Evolutionary conservation across 2,888 invertebrate species (phyloP).

Genomic region (Rhorus exstirpatorius): DNA sequence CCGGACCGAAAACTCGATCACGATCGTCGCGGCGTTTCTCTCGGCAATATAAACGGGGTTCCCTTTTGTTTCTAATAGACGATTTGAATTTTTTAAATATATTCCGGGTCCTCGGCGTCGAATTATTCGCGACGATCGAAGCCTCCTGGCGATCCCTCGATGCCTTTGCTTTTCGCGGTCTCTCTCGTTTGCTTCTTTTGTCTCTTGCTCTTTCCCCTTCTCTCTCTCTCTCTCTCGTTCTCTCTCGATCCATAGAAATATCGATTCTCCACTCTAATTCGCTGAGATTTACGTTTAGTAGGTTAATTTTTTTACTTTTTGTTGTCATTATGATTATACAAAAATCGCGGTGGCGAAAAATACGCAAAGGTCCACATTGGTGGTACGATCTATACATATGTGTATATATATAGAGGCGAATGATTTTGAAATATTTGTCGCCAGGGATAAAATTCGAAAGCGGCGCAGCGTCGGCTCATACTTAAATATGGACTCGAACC

Average conservation of each 20-base stretch:
- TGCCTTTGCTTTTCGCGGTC: constrained; percentile 40
- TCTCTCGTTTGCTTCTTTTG: constrained; percentile 40
- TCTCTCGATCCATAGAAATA: constrained; percentile 33
- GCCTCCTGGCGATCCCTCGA: constrained; percentile 28
- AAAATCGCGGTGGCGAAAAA: constrained; percentile 55
- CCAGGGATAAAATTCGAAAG: constrained; percentile 84
- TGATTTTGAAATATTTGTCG: constrained; percentile 85
- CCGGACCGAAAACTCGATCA: constrained; percentile 38
- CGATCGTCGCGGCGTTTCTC: constrained; percentile 43
- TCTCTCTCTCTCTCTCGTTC: constrained; percentile 44
- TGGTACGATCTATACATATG: constrained; percentile 50
- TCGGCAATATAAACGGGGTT: constrained; percentile 33
- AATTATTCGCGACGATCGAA: constrained; percentile 38
- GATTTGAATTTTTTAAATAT: constrained; percentile 83
- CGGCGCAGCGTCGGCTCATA: constrained; percentile 81
- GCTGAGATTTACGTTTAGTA: constrained; percentile 35
- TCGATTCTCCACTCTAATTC: constrained; percentile 71
- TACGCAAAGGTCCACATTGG: constrained; percentile 23
- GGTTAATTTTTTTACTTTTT: constrained; percentile 34
- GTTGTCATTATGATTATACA: constrained; percentile 42
- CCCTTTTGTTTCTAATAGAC: constrained; percentile 80
- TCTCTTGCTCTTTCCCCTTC: too few species aligned
- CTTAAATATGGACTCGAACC: constrained; percentile 83
- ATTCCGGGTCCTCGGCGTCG: constrained; percentile 72
- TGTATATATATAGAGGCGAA: too few species aligned